Evolutionary conservation across 2,113 vertebrate genomes (phyloP), one percentile per base, ranked within the genome.

Genomic region (Amphiprion percula): DNA sequence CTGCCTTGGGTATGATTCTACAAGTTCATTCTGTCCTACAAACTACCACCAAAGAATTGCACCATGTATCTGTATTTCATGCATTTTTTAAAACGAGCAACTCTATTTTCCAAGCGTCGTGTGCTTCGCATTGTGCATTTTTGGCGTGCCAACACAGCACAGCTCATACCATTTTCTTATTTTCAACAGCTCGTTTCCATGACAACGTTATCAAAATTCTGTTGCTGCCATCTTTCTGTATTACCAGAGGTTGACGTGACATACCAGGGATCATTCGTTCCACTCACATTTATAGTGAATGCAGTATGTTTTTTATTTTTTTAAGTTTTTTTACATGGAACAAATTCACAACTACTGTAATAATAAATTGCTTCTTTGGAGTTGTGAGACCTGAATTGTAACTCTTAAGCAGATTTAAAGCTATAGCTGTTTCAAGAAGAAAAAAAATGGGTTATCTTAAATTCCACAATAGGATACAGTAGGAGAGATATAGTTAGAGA

Each of bases 131-230:
- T 44, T 33, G 37, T 64, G 39, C 39, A 41, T 66, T 80, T 76
- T 65, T 84, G 33, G n/a, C 67, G 74, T 70, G 19, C 7, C 30
- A 68, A 12, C 71, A 67, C 30, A 56, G 28, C 37, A 63, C 30
- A 73, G 52, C 72, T 76, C 55, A 50, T 54, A 26, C 10, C 24
- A 53, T 81, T 44, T 33, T 28, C 56, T 84, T 64, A 24, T 78
- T 82, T 78, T 71, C 62, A 80, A 54, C 52, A 30, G 14, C 59
- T 60, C 23, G n/a, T 89, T 87, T 83, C 82, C 75, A 86, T 88
- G 79, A 74, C 83, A 87, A 86, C 77, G 24, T 68, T 17, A 74
- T 80, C 50, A 75, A 68, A 85, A 79, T 72, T 70, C 55, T 72
- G 50, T 68, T 69, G 53, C 85, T 66, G 70, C 39, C 30, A 58